These are phyloP conservation scores for Mormyrus iriodes DNA, from an alignment of 2,113 vertebrate species.

Conservation along the genomic window DNA sequence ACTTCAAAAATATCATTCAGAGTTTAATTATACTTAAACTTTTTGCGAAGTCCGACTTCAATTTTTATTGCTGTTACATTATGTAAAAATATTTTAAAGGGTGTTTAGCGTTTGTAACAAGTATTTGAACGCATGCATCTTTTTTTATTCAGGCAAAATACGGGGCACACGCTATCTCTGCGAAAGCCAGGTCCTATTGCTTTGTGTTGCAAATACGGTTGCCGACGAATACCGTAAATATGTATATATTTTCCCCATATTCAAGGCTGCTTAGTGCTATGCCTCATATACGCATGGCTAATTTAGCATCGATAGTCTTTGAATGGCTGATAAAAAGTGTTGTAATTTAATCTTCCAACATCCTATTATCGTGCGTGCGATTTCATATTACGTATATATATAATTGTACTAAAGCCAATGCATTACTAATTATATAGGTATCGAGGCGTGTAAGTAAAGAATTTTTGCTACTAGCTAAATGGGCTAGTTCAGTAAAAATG, in stretches of 20 bases:
- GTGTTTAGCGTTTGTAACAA: not conserved
- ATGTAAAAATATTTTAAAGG: not conserved
- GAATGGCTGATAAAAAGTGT: not conserved
- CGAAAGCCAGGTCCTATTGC: not conserved
- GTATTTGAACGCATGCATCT: not conserved
- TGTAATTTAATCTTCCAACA: not conserved
- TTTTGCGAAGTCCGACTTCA: not conserved
- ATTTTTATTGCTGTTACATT: not conserved
- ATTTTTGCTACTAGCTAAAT: not conserved
- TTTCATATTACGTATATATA: not conserved
- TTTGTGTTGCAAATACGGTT: not conserved
- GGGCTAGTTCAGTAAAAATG: not conserved
- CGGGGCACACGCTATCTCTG: not conserved
- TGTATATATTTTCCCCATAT: not conserved
- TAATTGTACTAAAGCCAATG: not conserved
- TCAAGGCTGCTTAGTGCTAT: not conserved
- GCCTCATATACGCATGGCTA: not conserved
- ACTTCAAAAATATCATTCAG: not conserved
- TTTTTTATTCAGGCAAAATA: slow-evolving; percentile 7
- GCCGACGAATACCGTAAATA: not conserved
- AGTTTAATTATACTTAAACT: not conserved
- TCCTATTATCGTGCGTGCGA: not conserved
- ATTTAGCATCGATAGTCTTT: not conserved
- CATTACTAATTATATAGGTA: not conserved
- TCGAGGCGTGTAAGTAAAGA: not conserved